These are phyloP conservation scores for Leptinotarsa peninsularis DNA, from an alignment of 2,888 invertebrate species.

Conservation along the genomic window DNA sequence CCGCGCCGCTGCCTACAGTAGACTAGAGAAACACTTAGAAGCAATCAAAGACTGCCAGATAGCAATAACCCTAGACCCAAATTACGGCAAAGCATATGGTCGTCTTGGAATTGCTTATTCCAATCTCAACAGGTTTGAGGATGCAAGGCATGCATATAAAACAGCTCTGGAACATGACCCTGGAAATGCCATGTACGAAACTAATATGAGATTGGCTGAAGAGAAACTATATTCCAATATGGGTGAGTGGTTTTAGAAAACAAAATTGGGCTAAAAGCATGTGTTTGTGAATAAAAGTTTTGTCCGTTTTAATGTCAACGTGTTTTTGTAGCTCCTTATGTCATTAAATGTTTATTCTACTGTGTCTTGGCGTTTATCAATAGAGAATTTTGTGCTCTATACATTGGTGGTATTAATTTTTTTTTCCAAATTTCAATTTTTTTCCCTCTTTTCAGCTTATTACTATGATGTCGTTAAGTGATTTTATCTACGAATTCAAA, in stretches of 20 bases:
- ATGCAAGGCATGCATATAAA: conserved; percentile 88
- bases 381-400: too few species aligned
- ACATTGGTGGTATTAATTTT: too few species aligned
- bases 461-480: too few species aligned
- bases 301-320: too few species aligned
- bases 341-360: too few species aligned
- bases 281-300: too few species aligned
- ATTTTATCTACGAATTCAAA: too few species aligned
- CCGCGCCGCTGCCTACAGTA: conserved; percentile 94
- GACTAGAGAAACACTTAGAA: conserved; percentile 83
- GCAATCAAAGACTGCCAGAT: conserved; percentile 92
- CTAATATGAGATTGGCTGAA: conserved; percentile 87
- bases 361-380: too few species aligned
- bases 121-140: conserved; percentile 82
- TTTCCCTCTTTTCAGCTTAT: too few species aligned
- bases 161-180: conserved; percentile 93
- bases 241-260: conserved; percentile 41
- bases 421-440: too few species aligned
- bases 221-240: conserved; percentile 66
- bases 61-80: conserved; percentile 88
- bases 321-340: too few species aligned
- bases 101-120: conserved; percentile 90
- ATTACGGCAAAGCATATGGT: conserved; percentile 95
- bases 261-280: neutral
- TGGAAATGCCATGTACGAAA: conserved; percentile 88